Base-by-base conservation (phyloP, 2,888 invertebrate genomes). In the Callinectes sapidus region DNA sequence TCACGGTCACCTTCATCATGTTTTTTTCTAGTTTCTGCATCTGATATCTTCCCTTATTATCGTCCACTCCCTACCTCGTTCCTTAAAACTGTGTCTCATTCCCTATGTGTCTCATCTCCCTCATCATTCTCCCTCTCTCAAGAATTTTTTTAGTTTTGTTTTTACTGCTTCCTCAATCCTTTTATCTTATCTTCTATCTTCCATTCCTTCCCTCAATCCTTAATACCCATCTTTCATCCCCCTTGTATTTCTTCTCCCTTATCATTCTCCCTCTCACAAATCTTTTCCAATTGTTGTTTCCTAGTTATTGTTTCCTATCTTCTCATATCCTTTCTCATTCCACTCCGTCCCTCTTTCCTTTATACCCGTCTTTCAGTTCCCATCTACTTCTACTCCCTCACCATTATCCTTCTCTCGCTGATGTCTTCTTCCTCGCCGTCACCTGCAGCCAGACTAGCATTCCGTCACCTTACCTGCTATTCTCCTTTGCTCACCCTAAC, bases 301-400 rank as follows among this genome's bases (percentile, higher is more conserved):
- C 5, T n/a, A 35, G 14, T n/a, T 35, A 6, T 85, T 18, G 18
- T 0, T 1, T 61, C 16, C 18, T 61, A 28, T 85, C 85, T 32
- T 85, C 85, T 23, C 32, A 35, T 85, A n/a, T 85, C 85, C n/a
- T n/a, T n/a, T n/a, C n/a, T n/a, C n/a, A n/a, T n/a, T 85, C 32
- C 85, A 35, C 32, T 0, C n/a, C 32, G 13, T 85, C 85, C 0
- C 39, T 85, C 32, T 6, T 18, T 39, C 6, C 13, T n/a, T 85
- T 8, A 14, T 28, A 14, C 42, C 39, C 1, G 42, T 87, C n/a
- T 39, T 48, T 10, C 42, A 16, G 1, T 10, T 35, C 10, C 39
- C 5, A 18, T n/a, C 1, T 23, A 42, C 23, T 39, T 87, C 28
- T 10, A 5, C 23, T 48, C 18, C 54, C 28, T 54, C 54, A 28